A percentile compares a stretch with the other conserved stretches of the same genome.
Conservation (phyloP, 2,888 invertebrate genomes). For the Thyatira batis region DNA sequence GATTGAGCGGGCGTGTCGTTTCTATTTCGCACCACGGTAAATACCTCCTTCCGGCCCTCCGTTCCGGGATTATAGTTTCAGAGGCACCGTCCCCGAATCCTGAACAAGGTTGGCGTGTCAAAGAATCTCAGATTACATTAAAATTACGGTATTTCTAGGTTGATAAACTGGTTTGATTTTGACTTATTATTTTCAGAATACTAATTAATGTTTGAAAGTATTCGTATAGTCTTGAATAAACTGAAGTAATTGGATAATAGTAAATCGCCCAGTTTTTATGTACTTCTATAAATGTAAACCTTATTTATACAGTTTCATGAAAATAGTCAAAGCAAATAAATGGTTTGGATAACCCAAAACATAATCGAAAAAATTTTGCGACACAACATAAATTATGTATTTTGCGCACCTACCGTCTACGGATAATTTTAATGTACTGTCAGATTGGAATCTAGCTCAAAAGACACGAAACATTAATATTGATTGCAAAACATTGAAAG, state of each 20-base stretch:
- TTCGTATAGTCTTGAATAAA: too few relatives aligned
- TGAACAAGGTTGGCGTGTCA: slow-evolving; percentile 17
- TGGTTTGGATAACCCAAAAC: too few relatives aligned
- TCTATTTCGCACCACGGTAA: slow-evolving; percentile 45
- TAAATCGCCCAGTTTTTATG: too few relatives aligned
- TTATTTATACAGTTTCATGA: too few relatives aligned
- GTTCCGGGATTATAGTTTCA: slow-evolving; percentile 51
- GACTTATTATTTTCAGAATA: background rate
- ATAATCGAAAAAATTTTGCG: too few relatives aligned
- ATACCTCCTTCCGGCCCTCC: slow-evolving; percentile 38
- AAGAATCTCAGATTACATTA: slow-evolving; percentile 18
- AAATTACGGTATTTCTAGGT: background rate
- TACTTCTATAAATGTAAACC: too few relatives aligned
- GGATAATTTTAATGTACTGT: background rate
- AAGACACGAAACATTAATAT: slow-evolving; percentile 4
- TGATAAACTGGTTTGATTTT: background rate
- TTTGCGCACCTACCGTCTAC: too few relatives aligned
- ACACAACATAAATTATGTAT: too few relatives aligned
- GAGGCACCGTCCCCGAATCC: slow-evolving; percentile 21
- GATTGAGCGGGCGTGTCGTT: slow-evolving; percentile 57
- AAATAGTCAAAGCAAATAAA: too few relatives aligned
- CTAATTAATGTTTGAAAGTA: background rate
- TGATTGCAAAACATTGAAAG: slow-evolving; percentile 2
- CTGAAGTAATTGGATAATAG: too few relatives aligned
- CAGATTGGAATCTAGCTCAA: background rate